Conservation (phyloP, 2,113 vertebrate genomes). For the Paraplagusia blochii region DNA sequence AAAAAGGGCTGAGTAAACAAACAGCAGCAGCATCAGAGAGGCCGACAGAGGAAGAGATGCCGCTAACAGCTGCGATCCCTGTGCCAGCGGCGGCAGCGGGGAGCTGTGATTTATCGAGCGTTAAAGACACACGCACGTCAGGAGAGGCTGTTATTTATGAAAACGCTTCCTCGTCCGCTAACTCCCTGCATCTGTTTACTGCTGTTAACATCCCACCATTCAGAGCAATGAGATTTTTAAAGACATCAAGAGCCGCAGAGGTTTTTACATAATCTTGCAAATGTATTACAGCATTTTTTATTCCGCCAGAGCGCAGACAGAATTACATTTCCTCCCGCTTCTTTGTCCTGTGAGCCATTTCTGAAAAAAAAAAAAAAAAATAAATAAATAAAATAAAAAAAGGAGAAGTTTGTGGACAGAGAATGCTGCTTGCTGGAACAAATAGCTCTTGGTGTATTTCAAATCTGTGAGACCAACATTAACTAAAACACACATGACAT, state of each 20-base stretch:
- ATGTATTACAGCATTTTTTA: constrained; percentile 37
- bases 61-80: constrained; percentile 38
- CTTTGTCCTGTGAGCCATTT: not conserved
- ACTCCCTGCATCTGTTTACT: constrained; percentile 43
- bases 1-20: constrained; percentile 50
- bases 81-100: constrained; percentile 25
- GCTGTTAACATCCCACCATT: constrained; percentile 63
- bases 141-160: constrained; percentile 52
- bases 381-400: no score
- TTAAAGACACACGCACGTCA: constrained; percentile 37
- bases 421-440: not conserved
- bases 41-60: constrained; percentile 13
- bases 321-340: constrained; percentile 8
- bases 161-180: constrained; percentile 35
- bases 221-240: constrained; percentile 50
- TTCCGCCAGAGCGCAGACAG: constrained; percentile 30
- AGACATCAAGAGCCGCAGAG: constrained; percentile 32
- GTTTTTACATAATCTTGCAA: constrained; percentile 30
- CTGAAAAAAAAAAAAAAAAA: constrained; percentile 12
- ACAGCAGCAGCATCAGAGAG: constrained; percentile 38
- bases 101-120: constrained; percentile 53
- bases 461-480: constrained; percentile 14
- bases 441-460: constrained; percentile 6
- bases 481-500: constrained; percentile 7
- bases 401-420: not conserved